Percentiles rank a stretch among this genome's conserved stretches.
Conservation (phyloP, 37 sponge, comb jelly and placozoan species). For the Cladorhizidae sp. region DNA sequence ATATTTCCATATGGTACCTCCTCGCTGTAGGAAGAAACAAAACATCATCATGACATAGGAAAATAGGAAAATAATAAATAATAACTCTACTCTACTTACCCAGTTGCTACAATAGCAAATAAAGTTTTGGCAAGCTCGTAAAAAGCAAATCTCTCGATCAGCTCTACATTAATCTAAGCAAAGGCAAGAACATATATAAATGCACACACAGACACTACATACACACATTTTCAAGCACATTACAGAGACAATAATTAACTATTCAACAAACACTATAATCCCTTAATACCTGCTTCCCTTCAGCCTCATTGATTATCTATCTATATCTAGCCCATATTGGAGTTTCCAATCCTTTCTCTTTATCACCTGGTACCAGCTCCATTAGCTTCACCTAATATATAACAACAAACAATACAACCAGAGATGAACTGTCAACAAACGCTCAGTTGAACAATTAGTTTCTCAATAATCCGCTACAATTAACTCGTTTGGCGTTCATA, state of each 20-base stretch:
- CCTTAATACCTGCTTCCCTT: conserved; percentile 38
- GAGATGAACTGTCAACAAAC: no score
- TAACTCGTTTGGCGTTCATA: no score
- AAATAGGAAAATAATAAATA: neutral
- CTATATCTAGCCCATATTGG: conserved; percentile 91
- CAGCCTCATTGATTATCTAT: conserved; percentile 66
- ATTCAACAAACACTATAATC: no score
- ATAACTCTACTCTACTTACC: conserved; percentile 37
- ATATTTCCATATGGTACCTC: conserved; percentile 90
- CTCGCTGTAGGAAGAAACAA: conserved; percentile 53
- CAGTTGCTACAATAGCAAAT: conserved; percentile 91
- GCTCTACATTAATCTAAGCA: conserved; percentile 64
- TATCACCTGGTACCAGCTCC: conserved; percentile 82
- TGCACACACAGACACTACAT: no score
- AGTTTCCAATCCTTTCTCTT: conserved; percentile 75
- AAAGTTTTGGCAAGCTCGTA: conserved; percentile 86
- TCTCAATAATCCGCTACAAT: no score
- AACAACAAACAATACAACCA: no score
- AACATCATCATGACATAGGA: neutral
- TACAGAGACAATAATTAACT: no score
- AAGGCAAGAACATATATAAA: no score
- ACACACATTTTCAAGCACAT: no score
- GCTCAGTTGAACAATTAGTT: no score
- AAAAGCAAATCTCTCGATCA: conserved; percentile 84
- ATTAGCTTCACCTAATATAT: conserved; percentile 70